Base-by-base conservation (phyloP, 2,888 invertebrate species). In the Stenchaetothrips biformis region DNA sequence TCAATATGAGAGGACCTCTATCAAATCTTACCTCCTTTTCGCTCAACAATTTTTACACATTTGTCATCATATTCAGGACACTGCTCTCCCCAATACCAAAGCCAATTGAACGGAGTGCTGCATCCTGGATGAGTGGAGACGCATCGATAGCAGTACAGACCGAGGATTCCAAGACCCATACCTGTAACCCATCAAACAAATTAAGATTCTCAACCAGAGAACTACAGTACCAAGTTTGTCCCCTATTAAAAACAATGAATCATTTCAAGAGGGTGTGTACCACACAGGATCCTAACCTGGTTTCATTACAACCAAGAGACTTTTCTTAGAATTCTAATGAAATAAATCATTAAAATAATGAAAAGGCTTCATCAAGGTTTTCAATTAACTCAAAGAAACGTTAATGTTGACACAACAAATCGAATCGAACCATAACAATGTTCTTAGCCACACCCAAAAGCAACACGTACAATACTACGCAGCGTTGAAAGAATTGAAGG, bases 51-150 rank as follows among this genome's bases (percentile, higher is more conserved):
- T 88, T 97, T 96, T 0, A 97, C 94, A 87, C 97, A 97, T 84
- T 94, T 93, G 86, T 97, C 96, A 86, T 95, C 91, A 82, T 89
- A 89, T 84, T 95, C 94, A 0, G 94, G 94, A 85, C 97, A 97
- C 6, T 92, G 90, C 85, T 92, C 92, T 11, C 95, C 94, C 87
- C 95, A 91, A 84, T 92, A 92, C 89, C 90, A 92, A 13, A 90
- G 85, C 95, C 96, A 96, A 85, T 95, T 95, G 83, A 97, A 94
- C 0, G 92, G 91, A 67, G 92, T 91, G 25, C 91, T 93, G 87
- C 97, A 97, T 2, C 97, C 97, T 27, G 96, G 96, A 79, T 94
- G 94, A 9, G 95, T 95, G 9, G 95, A 93, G 25, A 94, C 94
- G 86, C 97, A 97, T 85, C 93, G 92, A 85, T 96, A 97, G 86